Evolutionary conservation across 2,888 invertebrate genomes (phyloP).

Genomic region (Scaptodrosophila latifasciaeformis): DNA sequence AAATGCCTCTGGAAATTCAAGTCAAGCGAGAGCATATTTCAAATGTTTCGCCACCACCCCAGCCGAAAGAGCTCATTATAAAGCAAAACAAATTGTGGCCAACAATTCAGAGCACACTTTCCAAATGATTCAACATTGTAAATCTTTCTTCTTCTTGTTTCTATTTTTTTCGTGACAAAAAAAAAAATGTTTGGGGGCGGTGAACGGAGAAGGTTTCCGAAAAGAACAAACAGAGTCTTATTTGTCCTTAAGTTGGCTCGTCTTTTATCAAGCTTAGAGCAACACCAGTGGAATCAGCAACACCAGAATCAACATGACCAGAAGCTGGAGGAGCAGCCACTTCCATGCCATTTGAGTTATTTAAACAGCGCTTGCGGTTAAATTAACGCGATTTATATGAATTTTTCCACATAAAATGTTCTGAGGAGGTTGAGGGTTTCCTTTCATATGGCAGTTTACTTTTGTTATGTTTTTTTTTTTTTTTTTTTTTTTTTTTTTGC

Average conservation of each 20-base stretch:
- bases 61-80: conserved; percentile 52
- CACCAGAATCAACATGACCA: conserved; percentile 22
- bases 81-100: conserved; percentile 60
- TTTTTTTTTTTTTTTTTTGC: background rate
- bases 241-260: background rate
- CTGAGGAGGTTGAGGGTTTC: background rate
- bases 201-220: no score
- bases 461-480: no score
- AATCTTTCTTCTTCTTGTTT: conserved; percentile 7
- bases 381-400: conserved; percentile 72
- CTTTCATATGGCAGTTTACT: conserved; percentile 1
- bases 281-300: conserved; percentile 5
- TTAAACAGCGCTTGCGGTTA: conserved; percentile 67
- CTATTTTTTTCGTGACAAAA: background rate
- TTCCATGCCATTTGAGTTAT: conserved; percentile 50
- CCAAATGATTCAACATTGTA: conserved; percentile 12
- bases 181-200: background rate
- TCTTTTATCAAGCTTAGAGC: background rate
- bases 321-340: background rate
- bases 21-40: no score
- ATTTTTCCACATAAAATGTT: conserved; percentile 52
- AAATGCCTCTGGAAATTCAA: no score
- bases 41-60: conserved; percentile 32
- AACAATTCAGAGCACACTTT: conserved; percentile 56
- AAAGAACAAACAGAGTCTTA: conserved; percentile 1